phyloP scores from a whole-genome alignment of 2,888 invertebrate species.

The Laspeyria flexula region DNA sequence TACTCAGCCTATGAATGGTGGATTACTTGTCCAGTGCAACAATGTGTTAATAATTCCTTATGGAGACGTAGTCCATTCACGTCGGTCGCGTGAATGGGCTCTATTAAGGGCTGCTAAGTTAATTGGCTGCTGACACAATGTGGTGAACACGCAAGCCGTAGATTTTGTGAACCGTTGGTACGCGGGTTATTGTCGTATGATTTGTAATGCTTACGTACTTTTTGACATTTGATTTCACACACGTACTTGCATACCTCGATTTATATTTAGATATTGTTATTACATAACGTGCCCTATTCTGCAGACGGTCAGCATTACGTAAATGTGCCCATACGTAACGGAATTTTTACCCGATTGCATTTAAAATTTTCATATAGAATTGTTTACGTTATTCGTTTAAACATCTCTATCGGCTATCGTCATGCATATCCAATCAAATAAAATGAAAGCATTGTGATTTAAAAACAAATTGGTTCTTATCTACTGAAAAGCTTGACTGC shows the following conservation, averaged over 20 bases:
- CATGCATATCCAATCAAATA: conserved; percentile 5
- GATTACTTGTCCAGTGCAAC: conserved; percentile 38
- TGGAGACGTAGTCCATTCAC: conserved; percentile 63
- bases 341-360: conserved; percentile 31
- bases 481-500: conserved; percentile 1
- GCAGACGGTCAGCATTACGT: conserved; percentile 1
- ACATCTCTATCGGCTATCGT: conserved; percentile 2
- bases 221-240: conserved; percentile 22
- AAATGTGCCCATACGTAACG: conserved; percentile 13
- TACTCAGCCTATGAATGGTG: conserved; percentile 47
- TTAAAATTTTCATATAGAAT: conserved; percentile 5
- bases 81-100: conserved; percentile 47
- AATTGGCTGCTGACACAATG: conserved; percentile 69
- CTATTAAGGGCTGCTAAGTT: conserved; percentile 76
- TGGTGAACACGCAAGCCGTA: conserved; percentile 59
- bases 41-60: conserved; percentile 54
- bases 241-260: neutral
- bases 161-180: conserved; percentile 29
- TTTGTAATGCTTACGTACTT: conserved; percentile 25
- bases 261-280: neutral
- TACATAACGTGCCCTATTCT: conserved; percentile 8
- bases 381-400: conserved; percentile 1
- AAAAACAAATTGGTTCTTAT: conserved; percentile 7
- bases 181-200: conserved; percentile 45
- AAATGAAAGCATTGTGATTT: conserved; percentile 6